Evolutionary conservation across 2,797 vertebrate genomes (phyloP).

Genomic region (Eidolon dupreanum): DNA sequence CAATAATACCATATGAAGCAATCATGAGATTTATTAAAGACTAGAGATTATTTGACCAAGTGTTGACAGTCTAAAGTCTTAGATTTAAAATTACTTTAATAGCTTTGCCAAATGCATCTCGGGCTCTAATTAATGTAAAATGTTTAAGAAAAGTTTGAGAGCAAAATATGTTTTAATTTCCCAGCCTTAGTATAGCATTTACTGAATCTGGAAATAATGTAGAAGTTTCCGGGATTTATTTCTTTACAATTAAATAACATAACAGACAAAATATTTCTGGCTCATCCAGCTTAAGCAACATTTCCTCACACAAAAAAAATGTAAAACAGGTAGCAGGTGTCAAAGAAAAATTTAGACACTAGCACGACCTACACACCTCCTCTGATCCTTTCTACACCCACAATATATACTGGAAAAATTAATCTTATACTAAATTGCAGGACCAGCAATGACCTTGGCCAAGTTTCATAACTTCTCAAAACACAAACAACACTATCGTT

Average conservation of each 20-base stretch:
- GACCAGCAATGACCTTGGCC: slow-evolving; percentile 49
- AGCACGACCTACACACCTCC: background rate
- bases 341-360: slow-evolving; percentile 63
- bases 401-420: slow-evolving; percentile 75
- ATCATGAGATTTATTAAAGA: slow-evolving; percentile 68
- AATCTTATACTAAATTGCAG: slow-evolving; percentile 65
- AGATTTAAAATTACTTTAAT: slow-evolving; percentile 66
- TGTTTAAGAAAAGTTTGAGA: slow-evolving; percentile 29
- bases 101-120: slow-evolving; percentile 47
- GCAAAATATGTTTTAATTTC: slow-evolving; percentile 57
- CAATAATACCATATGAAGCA: slow-evolving; percentile 54
- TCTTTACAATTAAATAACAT: slow-evolving; percentile 42
- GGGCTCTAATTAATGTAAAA: slow-evolving; percentile 69
- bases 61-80: slow-evolving; percentile 66
- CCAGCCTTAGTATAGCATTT: slow-evolving; percentile 11
- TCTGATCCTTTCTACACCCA: slow-evolving; percentile 50
- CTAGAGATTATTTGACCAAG: slow-evolving; percentile 65
- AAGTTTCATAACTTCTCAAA: slow-evolving; percentile 67
- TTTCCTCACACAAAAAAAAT: slow-evolving; percentile 9
- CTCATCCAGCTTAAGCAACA: background rate
- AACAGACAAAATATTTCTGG: slow-evolving; percentile 40
- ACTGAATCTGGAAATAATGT: slow-evolving; percentile 27
- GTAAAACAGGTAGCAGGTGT: slow-evolving; percentile 50
- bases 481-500: background rate
- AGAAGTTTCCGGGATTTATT: slow-evolving; percentile 27